Conservation (phyloP, 1,140 invertebrate species). For the Formica selysi region DNA sequence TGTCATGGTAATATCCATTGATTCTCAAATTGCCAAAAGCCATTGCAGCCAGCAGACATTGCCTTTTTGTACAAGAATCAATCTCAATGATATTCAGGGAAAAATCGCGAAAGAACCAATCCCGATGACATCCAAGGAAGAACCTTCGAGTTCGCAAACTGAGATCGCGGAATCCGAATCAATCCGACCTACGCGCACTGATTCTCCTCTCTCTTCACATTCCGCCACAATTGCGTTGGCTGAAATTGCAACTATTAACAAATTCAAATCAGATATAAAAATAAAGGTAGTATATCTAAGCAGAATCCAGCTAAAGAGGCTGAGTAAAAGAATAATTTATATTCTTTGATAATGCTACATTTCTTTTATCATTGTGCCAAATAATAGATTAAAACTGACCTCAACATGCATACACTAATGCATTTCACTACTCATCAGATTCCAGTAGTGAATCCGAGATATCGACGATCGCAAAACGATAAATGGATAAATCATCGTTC, state of each 20-base stretch:
- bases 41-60: neutral
- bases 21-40: neutral
- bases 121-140: neutral
- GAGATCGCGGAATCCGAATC: constrained; percentile 68
- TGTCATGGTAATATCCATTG: neutral
- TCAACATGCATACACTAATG: neutral
- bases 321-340: constrained; percentile 68
- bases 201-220: neutral
- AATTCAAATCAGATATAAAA: neutral
- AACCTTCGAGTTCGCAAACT: neutral
- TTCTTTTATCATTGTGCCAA: neutral
- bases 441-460: constrained; percentile 90
- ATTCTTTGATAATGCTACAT: neutral
- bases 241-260: neutral
- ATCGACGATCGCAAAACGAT: constrained; percentile 92
- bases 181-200: constrained; percentile 46
- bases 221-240: neutral
- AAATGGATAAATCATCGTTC: constrained; percentile 97
- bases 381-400: neutral
- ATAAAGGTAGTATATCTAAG: constrained; percentile 56
- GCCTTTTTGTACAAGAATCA: neutral
- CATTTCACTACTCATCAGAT: constrained; percentile 47
- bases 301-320: neutral
- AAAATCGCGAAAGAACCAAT: neutral
- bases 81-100: neutral